Evolutionary conservation across 2,113 vertebrate genomes (phyloP).

Genomic region (Tympanuchus pallidicinctus): DNA sequence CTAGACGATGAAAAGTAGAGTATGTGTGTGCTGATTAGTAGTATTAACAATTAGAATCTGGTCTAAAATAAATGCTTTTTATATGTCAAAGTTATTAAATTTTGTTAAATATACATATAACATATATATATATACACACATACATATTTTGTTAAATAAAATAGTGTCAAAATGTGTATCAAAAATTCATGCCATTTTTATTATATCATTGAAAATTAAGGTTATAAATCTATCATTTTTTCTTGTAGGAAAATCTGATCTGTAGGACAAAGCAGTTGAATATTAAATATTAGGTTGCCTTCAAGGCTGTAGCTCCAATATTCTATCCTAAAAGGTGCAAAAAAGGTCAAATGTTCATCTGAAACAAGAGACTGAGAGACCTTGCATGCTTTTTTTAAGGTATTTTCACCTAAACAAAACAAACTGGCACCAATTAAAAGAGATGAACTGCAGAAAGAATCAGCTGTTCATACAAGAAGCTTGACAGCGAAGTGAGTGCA

Average conservation of each 20-base stretch:
- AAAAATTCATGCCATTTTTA: background rate
- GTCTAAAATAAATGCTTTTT: background rate
- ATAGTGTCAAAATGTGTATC: background rate
- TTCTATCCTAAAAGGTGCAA: background rate
- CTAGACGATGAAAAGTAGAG: slow-evolving; percentile 33
- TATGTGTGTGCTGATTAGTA: slow-evolving; percentile 44
- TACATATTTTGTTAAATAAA: too few species aligned
- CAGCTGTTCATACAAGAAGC: slow-evolving; percentile 2
- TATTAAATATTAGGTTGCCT: background rate
- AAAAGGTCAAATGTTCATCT: background rate
- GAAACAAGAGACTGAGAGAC: background rate
- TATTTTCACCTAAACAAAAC: background rate
- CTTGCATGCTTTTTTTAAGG: background rate
- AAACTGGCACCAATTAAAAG: slow-evolving; percentile 3
- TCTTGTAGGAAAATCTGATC: background rate
- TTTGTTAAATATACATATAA: too few species aligned
- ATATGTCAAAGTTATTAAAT: background rate
- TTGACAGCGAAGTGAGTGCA: background rate
- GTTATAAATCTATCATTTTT: background rate
- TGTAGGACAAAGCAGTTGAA: background rate
- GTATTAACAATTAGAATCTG: slow-evolving; percentile 8
- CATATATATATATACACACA: too few species aligned
- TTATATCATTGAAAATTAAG: background rate
- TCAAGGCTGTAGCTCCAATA: background rate
- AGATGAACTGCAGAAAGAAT: background rate